phyloP scores from a whole-genome alignment of 2,888 invertebrate genomes.

The Tetragonisca angustula region DNA sequence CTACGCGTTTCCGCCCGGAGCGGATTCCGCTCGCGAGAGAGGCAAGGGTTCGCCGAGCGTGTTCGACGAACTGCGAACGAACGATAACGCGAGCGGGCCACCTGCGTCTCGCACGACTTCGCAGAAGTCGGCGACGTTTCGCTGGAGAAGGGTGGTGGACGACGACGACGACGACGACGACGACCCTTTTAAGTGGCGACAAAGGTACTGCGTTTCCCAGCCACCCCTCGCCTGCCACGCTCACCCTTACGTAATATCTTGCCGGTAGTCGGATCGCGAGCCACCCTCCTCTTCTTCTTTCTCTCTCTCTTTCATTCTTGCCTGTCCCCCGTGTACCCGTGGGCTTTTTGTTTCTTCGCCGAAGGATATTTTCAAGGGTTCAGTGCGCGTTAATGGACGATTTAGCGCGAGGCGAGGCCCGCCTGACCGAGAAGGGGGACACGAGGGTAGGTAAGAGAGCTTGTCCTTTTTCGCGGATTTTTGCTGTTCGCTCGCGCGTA shows the following conservation, averaged over 20 bases:
- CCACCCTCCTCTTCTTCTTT: slow-evolving; percentile 26
- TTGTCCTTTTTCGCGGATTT: slow-evolving; percentile 32
- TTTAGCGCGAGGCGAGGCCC: slow-evolving; percentile 46
- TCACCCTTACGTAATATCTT: slow-evolving; percentile 58
- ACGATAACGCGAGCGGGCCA: slow-evolving; percentile 62
- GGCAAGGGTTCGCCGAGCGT: slow-evolving; percentile 50
- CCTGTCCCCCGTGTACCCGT: not conserved
- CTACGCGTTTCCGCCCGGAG: slow-evolving; percentile 72
- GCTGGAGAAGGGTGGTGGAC: not conserved
- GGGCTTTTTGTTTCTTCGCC: slow-evolving; percentile 46
- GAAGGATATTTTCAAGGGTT: slow-evolving; percentile 62
- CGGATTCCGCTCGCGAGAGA: slow-evolving; percentile 36
- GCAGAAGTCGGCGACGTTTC: slow-evolving; percentile 50
- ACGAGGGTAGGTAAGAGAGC: not conserved
- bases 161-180: not conserved
- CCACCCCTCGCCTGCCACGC: slow-evolving; percentile 14
- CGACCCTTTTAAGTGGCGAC: slow-evolving; percentile 59
- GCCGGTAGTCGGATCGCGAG: slow-evolving; percentile 47
- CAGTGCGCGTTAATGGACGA: slow-evolving; percentile 61
- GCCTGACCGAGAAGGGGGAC: slow-evolving; percentile 22
- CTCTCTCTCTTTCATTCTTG: not conserved
- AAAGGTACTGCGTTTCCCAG: slow-evolving; percentile 47
- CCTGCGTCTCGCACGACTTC: slow-evolving; percentile 56
- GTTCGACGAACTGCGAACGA: slow-evolving; percentile 66
- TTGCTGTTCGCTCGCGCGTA: not conserved